These are phyloP conservation scores for Microplitis deprimator DNA, from an alignment of 2,888 invertebrate species.

Conservation along the genomic window DNA sequence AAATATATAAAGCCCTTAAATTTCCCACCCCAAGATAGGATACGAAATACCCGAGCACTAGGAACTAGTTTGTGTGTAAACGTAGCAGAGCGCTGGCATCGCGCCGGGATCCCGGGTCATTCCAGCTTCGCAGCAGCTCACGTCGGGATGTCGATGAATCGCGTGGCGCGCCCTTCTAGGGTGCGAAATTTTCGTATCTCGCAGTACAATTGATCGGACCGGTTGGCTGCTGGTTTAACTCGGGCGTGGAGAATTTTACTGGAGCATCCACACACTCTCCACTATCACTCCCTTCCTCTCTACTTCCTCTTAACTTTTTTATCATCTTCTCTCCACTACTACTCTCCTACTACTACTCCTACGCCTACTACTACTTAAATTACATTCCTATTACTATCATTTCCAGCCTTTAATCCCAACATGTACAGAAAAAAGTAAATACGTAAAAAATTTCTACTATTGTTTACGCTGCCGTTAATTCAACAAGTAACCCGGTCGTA, in stretches of 20 bases:
- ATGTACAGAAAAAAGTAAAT: too few species aligned
- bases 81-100: constrained; percentile 62
- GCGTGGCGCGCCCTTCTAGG: constrained; percentile 65
- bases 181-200: constrained; percentile 55
- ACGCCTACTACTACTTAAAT: neutral
- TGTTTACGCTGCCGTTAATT: constrained; percentile 31
- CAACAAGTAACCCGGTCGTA: constrained; percentile 42
- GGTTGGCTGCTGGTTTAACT: constrained; percentile 36
- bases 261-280: neutral
- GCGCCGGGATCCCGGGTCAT: constrained; percentile 67
- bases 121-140: constrained; percentile 61
- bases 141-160: constrained; percentile 67
- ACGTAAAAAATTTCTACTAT: too few species aligned
- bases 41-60: too few species aligned
- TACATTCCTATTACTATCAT: too few species aligned
- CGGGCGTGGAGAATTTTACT: constrained; percentile 23
- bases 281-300: neutral
- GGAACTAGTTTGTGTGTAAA: neutral
- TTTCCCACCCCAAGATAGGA: neutral
- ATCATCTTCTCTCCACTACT: constrained; percentile 9
- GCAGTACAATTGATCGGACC: constrained; percentile 50
- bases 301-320: neutral
- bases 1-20: neutral
- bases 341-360: neutral
- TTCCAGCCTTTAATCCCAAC: too few species aligned